Evolutionary conservation across 2,888 invertebrate genomes (phyloP).

Genomic region (Caenorhabditis doughertyi): DNA sequence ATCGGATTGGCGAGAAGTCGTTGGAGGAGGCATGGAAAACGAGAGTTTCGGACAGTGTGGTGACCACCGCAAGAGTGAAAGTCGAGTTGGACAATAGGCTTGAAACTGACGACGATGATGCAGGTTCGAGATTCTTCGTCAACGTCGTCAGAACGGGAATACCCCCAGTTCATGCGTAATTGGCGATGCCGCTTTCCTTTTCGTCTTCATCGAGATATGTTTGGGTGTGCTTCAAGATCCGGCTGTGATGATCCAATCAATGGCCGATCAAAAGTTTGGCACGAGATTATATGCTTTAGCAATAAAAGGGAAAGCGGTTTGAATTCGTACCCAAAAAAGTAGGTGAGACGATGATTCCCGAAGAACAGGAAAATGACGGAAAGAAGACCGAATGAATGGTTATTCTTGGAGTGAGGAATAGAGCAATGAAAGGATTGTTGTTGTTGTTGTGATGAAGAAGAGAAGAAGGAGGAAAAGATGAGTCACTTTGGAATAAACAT

Average conservation of each 20-base stretch:
- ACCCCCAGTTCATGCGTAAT: constrained; percentile 51
- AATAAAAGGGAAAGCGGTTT: constrained; percentile 21
- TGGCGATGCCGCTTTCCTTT: constrained; percentile 58
- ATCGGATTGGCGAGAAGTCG: constrained; percentile 20
- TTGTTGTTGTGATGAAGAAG: too few species aligned
- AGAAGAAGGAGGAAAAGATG: background rate
- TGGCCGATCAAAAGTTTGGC: constrained; percentile 27
- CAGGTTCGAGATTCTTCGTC: constrained; percentile 47
- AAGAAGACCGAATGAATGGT: background rate
- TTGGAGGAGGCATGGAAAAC: constrained; percentile 46
- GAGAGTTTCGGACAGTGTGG: constrained; percentile 61
- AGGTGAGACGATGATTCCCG: constrained; percentile 14
- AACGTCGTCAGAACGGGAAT: constrained; percentile 51
- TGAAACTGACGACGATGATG: constrained; percentile 59
- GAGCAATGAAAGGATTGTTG: constrained; percentile 15
- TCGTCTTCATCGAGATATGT: constrained; percentile 59
- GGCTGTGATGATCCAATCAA: constrained; percentile 49
- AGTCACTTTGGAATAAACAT: constrained; percentile 26
- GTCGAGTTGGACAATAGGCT: constrained; percentile 60
- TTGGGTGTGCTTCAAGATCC: constrained; percentile 49
- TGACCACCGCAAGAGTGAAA: constrained; percentile 61
- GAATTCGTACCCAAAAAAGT: constrained; percentile 17
- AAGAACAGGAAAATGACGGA: constrained; percentile 11
- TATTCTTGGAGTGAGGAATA: background rate
- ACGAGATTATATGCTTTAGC: constrained; percentile 18